Conservation (phyloP, 2,113 vertebrate species). For the Oxyruncus cristatus region DNA sequence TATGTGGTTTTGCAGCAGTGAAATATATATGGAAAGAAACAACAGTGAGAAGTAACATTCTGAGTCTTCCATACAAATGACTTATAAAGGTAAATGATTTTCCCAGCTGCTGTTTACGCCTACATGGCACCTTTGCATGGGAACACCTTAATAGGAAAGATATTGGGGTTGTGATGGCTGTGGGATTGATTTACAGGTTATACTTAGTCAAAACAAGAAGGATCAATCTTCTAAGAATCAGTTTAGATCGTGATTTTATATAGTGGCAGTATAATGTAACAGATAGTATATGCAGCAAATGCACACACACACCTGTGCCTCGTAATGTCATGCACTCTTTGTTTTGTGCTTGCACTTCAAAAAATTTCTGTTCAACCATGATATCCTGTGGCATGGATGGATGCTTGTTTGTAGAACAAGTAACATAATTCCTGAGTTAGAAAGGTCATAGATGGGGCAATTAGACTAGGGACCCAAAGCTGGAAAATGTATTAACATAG, state of each 20-base stretch:
- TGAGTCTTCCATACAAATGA: neutral
- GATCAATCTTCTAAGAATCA: neutral
- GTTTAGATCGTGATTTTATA: neutral
- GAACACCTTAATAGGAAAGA: neutral
- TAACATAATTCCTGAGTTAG: slow-evolving; percentile 54
- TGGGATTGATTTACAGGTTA: neutral
- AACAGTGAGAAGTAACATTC: neutral
- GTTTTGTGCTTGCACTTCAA: slow-evolving; percentile 2
- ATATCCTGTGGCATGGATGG: slow-evolving; percentile 39
- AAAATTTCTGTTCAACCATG: slow-evolving; percentile 5
- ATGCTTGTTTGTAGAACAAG: slow-evolving; percentile 51
- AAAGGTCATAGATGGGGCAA: slow-evolving; percentile 63
- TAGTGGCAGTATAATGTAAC: neutral
- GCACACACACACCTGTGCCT: neutral
- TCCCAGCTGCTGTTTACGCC: neutral
- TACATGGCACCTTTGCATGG: neutral
- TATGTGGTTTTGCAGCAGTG: neutral
- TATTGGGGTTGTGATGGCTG: neutral
- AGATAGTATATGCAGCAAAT: neutral
- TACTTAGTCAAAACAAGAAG: neutral
- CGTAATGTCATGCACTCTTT: neutral
- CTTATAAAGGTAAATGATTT: neutral
- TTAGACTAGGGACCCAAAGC: slow-evolving; percentile 55
- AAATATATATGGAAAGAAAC: neutral
- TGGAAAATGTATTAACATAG: slow-evolving; percentile 68